Percentiles rank a stretch among this genome's conserved stretches.
Conservation (phyloP, 2,113 vertebrate genomes). For the Mormoops blainvillei region DNA sequence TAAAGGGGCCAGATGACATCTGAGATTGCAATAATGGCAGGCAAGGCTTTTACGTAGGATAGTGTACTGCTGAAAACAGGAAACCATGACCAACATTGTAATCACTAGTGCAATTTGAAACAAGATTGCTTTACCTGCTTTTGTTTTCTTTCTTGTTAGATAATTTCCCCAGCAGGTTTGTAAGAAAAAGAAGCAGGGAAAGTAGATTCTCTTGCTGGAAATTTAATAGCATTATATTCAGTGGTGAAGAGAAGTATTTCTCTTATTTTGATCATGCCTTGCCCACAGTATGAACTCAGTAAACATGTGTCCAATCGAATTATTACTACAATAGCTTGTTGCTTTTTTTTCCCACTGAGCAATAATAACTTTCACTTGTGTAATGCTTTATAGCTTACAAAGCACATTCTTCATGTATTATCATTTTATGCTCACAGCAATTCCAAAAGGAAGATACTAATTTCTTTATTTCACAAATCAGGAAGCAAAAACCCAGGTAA, state of each 20-base stretch:
- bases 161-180: slow-evolving; percentile 64
- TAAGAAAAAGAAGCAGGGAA: slow-evolving; percentile 56
- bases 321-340: slow-evolving; percentile 54
- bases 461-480: slow-evolving; percentile 55
- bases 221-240: slow-evolving; percentile 50
- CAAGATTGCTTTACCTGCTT: slow-evolving; percentile 66
- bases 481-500: not conserved
- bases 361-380: slow-evolving; percentile 57
- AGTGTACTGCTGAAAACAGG: slow-evolving; percentile 68
- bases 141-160: not conserved
- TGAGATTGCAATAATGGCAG: slow-evolving; percentile 50
- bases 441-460: slow-evolving; percentile 49
- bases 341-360: slow-evolving; percentile 4
- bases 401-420: slow-evolving; percentile 42
- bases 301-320: slow-evolving; percentile 55
- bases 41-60: slow-evolving; percentile 56
- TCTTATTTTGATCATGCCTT: slow-evolving; percentile 59
- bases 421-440: slow-evolving; percentile 24
- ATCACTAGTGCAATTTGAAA: slow-evolving; percentile 50
- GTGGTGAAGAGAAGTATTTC: slow-evolving; percentile 56
- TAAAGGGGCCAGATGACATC: slow-evolving; percentile 67
- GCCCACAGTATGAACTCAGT: slow-evolving; percentile 36
- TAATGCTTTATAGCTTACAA: slow-evolving; percentile 41
- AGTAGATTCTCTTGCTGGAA: slow-evolving; percentile 27
- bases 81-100: slow-evolving; percentile 52